Percentiles rank a stretch among this genome's conserved stretches.
phyloP scores from a whole-genome alignment of 2,113 vertebrate species.

The Protomyctophum bolini region DNA sequence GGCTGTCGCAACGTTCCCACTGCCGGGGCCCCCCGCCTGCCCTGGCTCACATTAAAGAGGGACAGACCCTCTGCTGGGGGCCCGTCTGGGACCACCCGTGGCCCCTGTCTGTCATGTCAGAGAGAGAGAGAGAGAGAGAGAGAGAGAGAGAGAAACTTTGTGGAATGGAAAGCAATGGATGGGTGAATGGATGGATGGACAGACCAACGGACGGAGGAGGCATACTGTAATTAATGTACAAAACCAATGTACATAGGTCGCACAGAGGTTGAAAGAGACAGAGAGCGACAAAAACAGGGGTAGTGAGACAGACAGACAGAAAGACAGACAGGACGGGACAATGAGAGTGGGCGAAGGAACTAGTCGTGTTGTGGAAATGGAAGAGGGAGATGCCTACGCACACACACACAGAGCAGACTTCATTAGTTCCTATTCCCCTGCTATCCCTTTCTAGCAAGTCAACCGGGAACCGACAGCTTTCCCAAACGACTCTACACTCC shows the following conservation, averaged over 20 bases:
- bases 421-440: conserved; percentile 55
- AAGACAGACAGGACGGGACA: neutral
- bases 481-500: conserved; percentile 26
- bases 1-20: conserved; percentile 49
- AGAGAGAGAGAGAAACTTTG: neutral
- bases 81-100: no score
- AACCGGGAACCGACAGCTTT: conserved; percentile 52
- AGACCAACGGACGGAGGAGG: neutral
- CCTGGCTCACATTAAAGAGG: conserved; percentile 23
- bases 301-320: conserved; percentile 12
- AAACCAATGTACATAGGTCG: no score
- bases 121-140: neutral
- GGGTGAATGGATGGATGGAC: neutral
- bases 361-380: conserved; percentile 52
- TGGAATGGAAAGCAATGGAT: conserved; percentile 29
- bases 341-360: conserved; percentile 36
- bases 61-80: conserved; percentile 14
- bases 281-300: conserved; percentile 1
- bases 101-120: no score
- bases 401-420: conserved; percentile 49
- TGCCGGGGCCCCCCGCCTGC: conserved; percentile 38
- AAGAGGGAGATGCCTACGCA: conserved; percentile 1
- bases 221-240: neutral
- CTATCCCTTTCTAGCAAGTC: conserved; percentile 36
- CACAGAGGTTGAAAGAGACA: neutral